Conservation (phyloP, 2,888 invertebrate species). For the Drosophila ustulata region DNA sequence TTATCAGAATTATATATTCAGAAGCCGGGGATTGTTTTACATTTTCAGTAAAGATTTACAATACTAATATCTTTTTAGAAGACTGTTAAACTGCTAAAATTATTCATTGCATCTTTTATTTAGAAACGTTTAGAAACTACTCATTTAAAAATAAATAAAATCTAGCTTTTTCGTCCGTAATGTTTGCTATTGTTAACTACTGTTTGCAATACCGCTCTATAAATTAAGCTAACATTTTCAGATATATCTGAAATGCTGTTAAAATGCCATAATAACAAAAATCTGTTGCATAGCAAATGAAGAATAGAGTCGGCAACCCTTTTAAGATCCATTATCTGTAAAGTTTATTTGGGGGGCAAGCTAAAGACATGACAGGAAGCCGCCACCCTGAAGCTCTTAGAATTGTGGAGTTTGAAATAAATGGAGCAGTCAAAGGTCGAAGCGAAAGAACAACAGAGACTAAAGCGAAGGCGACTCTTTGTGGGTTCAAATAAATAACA, state of each 20-base stretch:
- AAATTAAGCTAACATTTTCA: no score
- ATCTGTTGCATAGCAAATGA: not conserved
- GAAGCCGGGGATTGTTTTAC: constrained; percentile 8
- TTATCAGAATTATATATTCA: no score
- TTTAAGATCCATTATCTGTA: constrained; percentile 1
- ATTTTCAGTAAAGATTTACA: not conserved
- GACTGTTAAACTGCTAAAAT: no score
- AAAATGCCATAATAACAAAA: not conserved
- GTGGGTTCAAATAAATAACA: constrained; percentile 55
- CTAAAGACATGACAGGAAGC: constrained; percentile 4
- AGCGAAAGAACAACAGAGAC: constrained; percentile 8
- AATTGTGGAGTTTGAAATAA: not conserved
- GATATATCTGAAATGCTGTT: no score
- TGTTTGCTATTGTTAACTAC: no score
- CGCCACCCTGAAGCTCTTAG: constrained; percentile 3
- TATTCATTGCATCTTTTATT: no score
- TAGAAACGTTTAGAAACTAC: no score
- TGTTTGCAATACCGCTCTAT: no score
- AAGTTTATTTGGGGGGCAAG: not conserved
- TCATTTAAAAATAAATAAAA: no score
- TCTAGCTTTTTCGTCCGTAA: no score
- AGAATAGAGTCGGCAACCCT: not conserved
- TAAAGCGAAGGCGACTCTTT: constrained; percentile 8
- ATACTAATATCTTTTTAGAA: no score
- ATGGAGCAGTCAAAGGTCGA: constrained; percentile 37